Evolutionary conservation across 2,113 vertebrate genomes (phyloP).

Genomic region (Diphyllodes magnificus): DNA sequence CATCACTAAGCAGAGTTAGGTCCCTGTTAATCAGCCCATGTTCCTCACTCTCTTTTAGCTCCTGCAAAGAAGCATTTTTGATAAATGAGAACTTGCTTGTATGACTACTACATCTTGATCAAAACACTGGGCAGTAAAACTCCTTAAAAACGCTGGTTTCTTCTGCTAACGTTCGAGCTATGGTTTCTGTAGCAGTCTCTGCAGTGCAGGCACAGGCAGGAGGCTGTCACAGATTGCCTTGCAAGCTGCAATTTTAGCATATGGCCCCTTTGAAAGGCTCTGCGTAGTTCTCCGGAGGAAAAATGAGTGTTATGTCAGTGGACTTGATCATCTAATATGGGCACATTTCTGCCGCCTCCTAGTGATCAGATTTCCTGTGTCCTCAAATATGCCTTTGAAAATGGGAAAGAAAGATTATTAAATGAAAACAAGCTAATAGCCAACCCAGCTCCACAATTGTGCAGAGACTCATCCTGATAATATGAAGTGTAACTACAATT

Average conservation of each 20-base stretch:
- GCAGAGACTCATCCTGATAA: neutral
- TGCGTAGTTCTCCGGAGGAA: neutral
- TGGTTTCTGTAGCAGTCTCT: neutral
- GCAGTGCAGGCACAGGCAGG: fast-evolving
- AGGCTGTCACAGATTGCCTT: neutral
- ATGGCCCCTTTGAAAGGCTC: neutral
- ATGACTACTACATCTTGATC: neutral
- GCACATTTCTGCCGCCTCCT: neutral
- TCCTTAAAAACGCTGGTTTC: neutral
- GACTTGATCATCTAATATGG: neutral
- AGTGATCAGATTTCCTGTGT: neutral
- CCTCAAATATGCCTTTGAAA: neutral
- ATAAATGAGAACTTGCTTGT: neutral
- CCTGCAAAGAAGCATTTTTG: neutral
- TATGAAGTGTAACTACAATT: neutral
- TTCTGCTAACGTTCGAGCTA: neutral
- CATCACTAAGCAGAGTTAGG: neutral
- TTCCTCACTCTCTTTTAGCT: neutral
- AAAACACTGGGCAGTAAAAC: neutral
- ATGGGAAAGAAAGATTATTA: neutral
- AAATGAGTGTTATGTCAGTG: neutral
- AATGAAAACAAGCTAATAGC: neutral
- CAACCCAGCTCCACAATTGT: neutral
- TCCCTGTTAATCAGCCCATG: neutral
- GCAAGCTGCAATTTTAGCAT: neutral